These are phyloP conservation scores for Cryptotermes secundus DNA, from an alignment of 1,140 invertebrate genomes.

Conservation along the genomic window DNA sequence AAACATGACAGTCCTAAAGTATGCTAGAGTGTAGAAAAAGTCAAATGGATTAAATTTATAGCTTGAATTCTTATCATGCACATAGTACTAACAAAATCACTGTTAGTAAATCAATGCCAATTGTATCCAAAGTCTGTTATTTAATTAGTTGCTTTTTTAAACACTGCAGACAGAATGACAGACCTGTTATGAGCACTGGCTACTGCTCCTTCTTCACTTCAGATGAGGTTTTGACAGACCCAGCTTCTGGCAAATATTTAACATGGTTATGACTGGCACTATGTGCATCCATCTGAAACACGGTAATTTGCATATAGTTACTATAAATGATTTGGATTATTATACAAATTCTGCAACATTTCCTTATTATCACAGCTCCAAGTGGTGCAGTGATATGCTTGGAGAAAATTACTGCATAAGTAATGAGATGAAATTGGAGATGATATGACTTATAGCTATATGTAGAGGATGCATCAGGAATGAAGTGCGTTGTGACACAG, in stretches of 20 bases:
- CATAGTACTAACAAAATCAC: background rate
- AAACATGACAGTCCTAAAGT: background rate
- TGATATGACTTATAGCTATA: too few species aligned
- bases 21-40: background rate
- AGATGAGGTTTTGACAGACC: background rate
- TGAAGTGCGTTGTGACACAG: too few species aligned
- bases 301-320: too few species aligned
- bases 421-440: too few species aligned
- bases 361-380: too few species aligned
- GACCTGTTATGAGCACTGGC: background rate
- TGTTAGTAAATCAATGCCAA: background rate
- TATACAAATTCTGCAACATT: too few species aligned
- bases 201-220: background rate
- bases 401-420: too few species aligned
- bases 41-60: background rate
- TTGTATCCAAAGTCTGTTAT: background rate
- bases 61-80: background rate
- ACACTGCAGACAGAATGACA: background rate
- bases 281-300: background rate
- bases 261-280: background rate
- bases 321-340: too few species aligned
- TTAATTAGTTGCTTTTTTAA: background rate
- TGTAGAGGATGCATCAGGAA: too few species aligned
- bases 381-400: too few species aligned
- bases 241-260: background rate